Conservation (phyloP, 35 echinoderm and acorn worm species). For the Heliocidaris erythrogramma region DNA sequence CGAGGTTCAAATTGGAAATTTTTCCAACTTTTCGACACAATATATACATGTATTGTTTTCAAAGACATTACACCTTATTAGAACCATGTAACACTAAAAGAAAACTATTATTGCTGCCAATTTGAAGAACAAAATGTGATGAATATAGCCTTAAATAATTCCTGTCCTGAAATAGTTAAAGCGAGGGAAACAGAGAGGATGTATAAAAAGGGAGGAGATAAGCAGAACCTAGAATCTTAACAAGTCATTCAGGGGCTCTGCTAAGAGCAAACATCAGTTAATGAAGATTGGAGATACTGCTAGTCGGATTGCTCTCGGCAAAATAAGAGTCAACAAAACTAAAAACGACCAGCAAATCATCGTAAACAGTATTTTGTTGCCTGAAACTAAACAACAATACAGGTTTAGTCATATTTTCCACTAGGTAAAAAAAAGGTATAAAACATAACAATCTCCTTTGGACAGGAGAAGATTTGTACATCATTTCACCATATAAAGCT, state of each 20-base stretch:
- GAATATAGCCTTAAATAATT: too few species aligned
- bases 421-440: background rate
- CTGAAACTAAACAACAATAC: background rate
- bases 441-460: background rate
- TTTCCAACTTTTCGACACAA: too few species aligned
- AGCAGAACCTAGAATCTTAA: background rate
- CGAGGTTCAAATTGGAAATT: too few species aligned
- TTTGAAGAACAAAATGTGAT: too few species aligned
- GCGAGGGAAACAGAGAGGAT: too few species aligned
- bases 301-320: background rate
- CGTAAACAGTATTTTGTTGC: background rate
- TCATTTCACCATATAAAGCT: background rate
- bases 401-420: background rate
- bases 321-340: background rate
- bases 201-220: background rate
- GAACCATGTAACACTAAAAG: too few species aligned
- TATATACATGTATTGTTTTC: too few species aligned
- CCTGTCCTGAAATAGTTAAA: too few species aligned
- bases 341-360: background rate
- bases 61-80: too few species aligned
- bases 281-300: background rate
- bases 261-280: background rate
- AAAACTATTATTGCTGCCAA: too few species aligned
- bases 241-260: background rate
- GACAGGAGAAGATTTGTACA: background rate